phyloP scores from a whole-genome alignment of 2,113 vertebrate species.

The Mustelus asterias region DNA sequence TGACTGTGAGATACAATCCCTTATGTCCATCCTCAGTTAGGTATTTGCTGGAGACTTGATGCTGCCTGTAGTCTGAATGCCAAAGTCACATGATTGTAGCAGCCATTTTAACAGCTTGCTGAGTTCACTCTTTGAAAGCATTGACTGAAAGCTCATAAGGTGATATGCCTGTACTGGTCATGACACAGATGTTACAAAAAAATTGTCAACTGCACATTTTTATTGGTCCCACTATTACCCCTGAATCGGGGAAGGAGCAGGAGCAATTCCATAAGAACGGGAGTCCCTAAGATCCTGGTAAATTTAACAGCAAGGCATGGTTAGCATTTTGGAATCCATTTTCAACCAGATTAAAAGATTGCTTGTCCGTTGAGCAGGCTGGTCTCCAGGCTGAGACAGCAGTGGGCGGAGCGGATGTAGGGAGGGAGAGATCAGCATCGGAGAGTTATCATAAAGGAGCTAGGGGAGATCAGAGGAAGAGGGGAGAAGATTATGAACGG shows the following conservation, averaged over 20 bases:
- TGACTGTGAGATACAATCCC: too few species aligned
- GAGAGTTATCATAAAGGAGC: background rate
- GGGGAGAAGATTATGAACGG: too few species aligned
- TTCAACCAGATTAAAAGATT: background rate
- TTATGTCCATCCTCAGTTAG: too few species aligned
- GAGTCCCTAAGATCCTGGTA: background rate
- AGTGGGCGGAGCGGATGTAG: background rate
- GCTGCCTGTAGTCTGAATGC: too few species aligned
- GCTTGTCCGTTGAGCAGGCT: background rate
- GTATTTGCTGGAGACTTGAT: too few species aligned
- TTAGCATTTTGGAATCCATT: background rate
- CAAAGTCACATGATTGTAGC: too few species aligned
- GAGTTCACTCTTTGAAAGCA: too few species aligned
- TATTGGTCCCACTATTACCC: background rate
- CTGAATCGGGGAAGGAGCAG: background rate
- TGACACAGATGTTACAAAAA: background rate
- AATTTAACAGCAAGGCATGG: background rate
- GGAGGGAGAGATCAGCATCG: background rate
- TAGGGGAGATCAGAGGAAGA: too few species aligned
- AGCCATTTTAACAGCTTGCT: too few species aligned
- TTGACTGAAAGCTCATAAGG: too few species aligned
- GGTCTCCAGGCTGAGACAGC: background rate
- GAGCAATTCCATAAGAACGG: background rate
- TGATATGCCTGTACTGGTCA: too few species aligned
- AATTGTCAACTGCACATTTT: background rate